Evolutionary conservation across 1,140 invertebrate genomes (phyloP).

Genomic region (Drosophila obscura): DNA sequence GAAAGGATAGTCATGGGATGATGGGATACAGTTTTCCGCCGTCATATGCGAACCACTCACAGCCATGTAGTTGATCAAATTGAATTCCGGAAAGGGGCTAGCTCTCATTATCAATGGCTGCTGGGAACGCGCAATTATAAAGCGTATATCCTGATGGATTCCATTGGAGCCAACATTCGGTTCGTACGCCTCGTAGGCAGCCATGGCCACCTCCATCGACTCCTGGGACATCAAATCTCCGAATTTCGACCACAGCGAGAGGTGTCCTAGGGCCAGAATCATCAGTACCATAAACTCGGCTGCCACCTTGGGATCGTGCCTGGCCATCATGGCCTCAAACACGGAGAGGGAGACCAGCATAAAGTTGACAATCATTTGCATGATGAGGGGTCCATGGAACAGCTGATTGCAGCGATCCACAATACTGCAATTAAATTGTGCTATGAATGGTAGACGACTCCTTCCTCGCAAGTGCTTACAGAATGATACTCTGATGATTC

Average conservation of each 20-base stretch:
- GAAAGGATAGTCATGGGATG: neutral
- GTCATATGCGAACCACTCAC: conserved; percentile 17
- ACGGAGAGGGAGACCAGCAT: conserved; percentile 41
- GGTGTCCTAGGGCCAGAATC: conserved; percentile 30
- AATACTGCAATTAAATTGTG: conserved; percentile 1
- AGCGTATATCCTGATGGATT: conserved; percentile 24
- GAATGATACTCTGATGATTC: conserved; percentile 39
- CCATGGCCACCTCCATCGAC: conserved; percentile 29
- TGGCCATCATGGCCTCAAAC: conserved; percentile 32
- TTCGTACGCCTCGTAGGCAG: conserved; percentile 45
- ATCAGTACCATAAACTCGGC: conserved; percentile 43
- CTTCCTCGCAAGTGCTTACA: neutral
- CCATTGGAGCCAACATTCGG: neutral
- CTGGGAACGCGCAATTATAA: conserved; percentile 42
- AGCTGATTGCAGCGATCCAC: conserved; percentile 41
- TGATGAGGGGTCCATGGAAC: conserved; percentile 44
- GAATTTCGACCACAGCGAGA: conserved; percentile 33
- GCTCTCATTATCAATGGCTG: conserved; percentile 22
- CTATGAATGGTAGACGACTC: too few species aligned
- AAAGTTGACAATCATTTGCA: conserved; percentile 36
- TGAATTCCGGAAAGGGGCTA: conserved; percentile 48
- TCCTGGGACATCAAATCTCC: conserved; percentile 43
- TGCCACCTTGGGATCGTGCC: conserved; percentile 31
- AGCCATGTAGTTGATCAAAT: conserved; percentile 36
- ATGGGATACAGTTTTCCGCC: neutral